Base-by-base conservation (phyloP, 2,113 vertebrate genomes). In the Danionella cerebrum region DNA sequence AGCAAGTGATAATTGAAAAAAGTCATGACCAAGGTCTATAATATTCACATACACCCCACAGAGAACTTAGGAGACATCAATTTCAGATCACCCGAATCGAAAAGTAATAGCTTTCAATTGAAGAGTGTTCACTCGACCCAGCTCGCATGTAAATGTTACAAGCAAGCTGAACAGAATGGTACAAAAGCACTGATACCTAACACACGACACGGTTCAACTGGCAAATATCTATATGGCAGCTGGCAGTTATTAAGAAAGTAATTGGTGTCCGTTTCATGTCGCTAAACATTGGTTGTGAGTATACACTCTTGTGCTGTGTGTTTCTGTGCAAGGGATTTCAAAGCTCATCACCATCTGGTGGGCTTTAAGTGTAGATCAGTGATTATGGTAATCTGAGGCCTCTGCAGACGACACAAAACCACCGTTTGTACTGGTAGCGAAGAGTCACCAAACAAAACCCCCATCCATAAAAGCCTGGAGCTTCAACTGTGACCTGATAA, bases 271-370 rank as follows among this genome's bases (percentile, higher is more conserved):
- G 11, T 58, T 58, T 57, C 19, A 29, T 19, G 55, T 27, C 5
- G 12, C 4, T 45, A 21, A 67, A 36, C 27, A 35, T 3, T 3
- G 18, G 9, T 18, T 16, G 18, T 36, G 39, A 14, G 25, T 7
- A 22, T 19, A 10, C 13, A 10, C 18, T 41, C 25, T 39, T 33
- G 18, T 31, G 2, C 25, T 25, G 25, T 63, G 24, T 41, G 25
- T 38, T 7, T 45, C 45, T 57, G 13, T 57, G 38, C 18, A 25
- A 13, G 27, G 19, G 52, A 38, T 25, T 68, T 68, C 27, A 24
- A 3, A 36, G 7, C 14, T 36, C 53, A 36, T 68, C 65, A 48
- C 65, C 65, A 68, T 68, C 65, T 69, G 67, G 24, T 41, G 44
- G 41, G 45, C 11, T 51, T n/a, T 41, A 18, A 50, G n/a, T 18